Conservation (phyloP, 2,888 invertebrate genomes). For the Caenorhabditis sp. region DNA sequence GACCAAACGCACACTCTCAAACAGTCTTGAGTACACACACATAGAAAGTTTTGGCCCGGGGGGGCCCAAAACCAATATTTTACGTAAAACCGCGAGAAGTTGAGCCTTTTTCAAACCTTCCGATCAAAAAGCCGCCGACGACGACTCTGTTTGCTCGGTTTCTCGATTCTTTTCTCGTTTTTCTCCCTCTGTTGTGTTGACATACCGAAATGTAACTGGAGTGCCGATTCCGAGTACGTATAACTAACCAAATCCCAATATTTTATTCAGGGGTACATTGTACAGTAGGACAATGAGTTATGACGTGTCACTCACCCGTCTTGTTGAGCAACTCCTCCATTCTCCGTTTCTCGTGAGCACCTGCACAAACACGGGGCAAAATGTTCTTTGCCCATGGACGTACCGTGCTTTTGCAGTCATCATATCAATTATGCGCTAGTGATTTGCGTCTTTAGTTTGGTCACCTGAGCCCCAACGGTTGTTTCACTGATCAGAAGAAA, state of each 20-base stretch:
- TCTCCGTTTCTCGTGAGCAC: conserved; percentile 34
- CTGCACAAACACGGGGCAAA: conserved; percentile 21
- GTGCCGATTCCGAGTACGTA: conserved; percentile 3
- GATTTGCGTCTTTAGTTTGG: conserved; percentile 20
- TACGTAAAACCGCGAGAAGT: conserved; percentile 54
- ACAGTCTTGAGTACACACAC: conserved; percentile 34
- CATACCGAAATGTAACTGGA: conserved; percentile 44
- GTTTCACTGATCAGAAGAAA: conserved; percentile 25
- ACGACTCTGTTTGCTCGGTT: conserved; percentile 15
- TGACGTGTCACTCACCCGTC: conserved; percentile 3
- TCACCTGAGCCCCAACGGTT: not conserved
- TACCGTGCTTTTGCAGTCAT: not conserved
- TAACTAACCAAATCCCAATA: conserved; percentile 14
- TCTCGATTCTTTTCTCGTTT: conserved; percentile 9
- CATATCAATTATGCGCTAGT: conserved; percentile 27
- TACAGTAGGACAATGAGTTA: conserved; percentile 6
- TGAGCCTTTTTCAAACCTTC: conserved; percentile 26
- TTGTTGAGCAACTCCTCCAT: conserved; percentile 19
- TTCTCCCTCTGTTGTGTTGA: conserved; percentile 36
- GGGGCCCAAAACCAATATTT: conserved; percentile 58
- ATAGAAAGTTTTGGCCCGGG: no score
- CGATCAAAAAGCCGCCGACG: conserved; percentile 18
- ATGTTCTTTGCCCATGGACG: conserved; percentile 21
- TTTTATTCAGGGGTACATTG: not conserved
- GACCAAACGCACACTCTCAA: conserved; percentile 45